Evolutionary conservation across 2,888 invertebrate genomes (phyloP).

Genomic region (Habrosyne pyritoides): DNA sequence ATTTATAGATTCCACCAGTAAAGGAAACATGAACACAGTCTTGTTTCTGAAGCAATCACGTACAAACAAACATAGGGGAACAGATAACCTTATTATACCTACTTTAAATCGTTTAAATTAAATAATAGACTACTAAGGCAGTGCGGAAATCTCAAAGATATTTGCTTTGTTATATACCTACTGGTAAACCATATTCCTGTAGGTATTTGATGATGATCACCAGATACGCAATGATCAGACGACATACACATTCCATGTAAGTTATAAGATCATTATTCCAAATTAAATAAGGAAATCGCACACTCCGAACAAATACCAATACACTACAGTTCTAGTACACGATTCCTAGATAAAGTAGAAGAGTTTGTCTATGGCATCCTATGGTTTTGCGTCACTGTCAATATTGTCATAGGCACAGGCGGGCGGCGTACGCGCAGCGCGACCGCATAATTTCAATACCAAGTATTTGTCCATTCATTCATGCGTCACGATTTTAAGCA

Average conservation of each 20-base stretch:
- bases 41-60: too few species aligned
- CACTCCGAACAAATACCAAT: constrained; percentile 18
- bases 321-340: constrained; percentile 26
- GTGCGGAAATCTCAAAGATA: background rate
- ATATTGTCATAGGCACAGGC: constrained; percentile 53
- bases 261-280: background rate
- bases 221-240: background rate
- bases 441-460: constrained; percentile 7
- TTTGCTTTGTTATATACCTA: background rate
- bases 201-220: background rate
- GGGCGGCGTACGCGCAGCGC: constrained; percentile 41
- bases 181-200: background rate
- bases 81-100: too few species aligned
- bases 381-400: constrained; percentile 54
- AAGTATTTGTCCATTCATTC: constrained; percentile 16
- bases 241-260: background rate
- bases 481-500: constrained; percentile 17
- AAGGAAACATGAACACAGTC: too few species aligned
- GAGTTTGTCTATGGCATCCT: constrained; percentile 25
- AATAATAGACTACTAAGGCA: too few species aligned
- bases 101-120: too few species aligned
- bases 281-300: constrained; percentile 11
- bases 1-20: too few species aligned
- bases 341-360: constrained; percentile 34
- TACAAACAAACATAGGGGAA: too few species aligned